These are phyloP conservation scores for Drosophila sp. DNA, from an alignment of 1,140 invertebrate species.

Conservation along the genomic window DNA sequence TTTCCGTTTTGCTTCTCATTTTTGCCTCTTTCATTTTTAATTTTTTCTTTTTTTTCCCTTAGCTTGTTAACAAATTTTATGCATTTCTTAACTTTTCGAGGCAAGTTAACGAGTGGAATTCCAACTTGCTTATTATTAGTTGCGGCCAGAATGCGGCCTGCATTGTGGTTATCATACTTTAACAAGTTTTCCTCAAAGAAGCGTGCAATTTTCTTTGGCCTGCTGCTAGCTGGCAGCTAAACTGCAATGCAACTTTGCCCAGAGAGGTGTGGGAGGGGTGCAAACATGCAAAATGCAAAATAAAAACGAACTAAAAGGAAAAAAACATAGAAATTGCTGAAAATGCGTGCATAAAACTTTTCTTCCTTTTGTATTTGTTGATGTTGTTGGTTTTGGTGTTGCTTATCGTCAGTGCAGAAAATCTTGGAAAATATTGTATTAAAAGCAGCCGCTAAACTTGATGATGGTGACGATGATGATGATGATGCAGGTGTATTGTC, in stretches of 20 bases:
- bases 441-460: slow-evolving; percentile 53
- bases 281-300: slow-evolving; percentile 55
- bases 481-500: slow-evolving; percentile 70
- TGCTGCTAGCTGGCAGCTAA: slow-evolving; percentile 26
- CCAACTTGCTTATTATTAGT: slow-evolving; percentile 79
- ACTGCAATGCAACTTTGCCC: slow-evolving; percentile 43
- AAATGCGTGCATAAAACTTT: slow-evolving; percentile 73
- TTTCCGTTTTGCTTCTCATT: slow-evolving; percentile 13
- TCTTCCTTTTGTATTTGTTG: neutral
- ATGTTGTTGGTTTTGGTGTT: neutral
- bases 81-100: slow-evolving; percentile 76
- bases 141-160: slow-evolving; percentile 61
- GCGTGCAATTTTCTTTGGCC: slow-evolving; percentile 75
- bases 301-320: slow-evolving; percentile 32
- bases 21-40: slow-evolving; percentile 30
- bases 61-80: slow-evolving; percentile 80
- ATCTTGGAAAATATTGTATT: slow-evolving; percentile 71
- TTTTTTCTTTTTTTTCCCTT: slow-evolving; percentile 21
- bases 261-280: neutral
- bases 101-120: slow-evolving; percentile 74
- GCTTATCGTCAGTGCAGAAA: slow-evolving; percentile 59
- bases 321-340: slow-evolving; percentile 32
- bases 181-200: slow-evolving; percentile 76
- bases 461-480: slow-evolving; percentile 4
- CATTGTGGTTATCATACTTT: slow-evolving; percentile 82